Base-by-base conservation (phyloP, 2,113 vertebrate genomes). In the Phodopus roborovskii region DNA sequence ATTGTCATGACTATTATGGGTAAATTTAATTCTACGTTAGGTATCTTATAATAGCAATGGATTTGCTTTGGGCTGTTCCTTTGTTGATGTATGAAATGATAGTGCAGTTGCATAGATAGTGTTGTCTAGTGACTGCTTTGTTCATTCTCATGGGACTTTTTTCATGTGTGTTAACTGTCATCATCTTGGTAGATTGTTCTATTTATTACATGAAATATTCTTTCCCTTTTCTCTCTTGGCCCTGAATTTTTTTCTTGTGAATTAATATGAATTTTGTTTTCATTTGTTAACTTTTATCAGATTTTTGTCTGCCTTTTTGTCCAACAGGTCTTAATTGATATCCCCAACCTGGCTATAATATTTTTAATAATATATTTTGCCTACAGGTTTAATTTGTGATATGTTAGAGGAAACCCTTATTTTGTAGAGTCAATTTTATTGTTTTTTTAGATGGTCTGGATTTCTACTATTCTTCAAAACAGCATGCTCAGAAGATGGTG, bases 401-500 rank as follows among this genome's bases (percentile, higher is more conserved):
- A 39, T 75, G 1, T 90, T 95, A 91, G 73, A 88, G 11, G 71
- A 90, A 94, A 94, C 68, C 64, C 68, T 95, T 87, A 50, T 22
- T 92, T 92, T 91, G 26, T 12, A 82, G 26, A 91, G 82, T 75
- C 92, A 39, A 62, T 50, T 88, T 97, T 77, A 95, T 93, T 96
- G 93, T 90, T 97, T 87, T 95, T 91, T 96, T 94, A 99, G 99
- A 99, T 89, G 99, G 99, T 39, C 98, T 99, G 97, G 99, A 99
- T 99, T 99, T 99, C 95, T 99, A 99, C 98, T 99, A 99, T 39
- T 98, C 98, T 94, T 98, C 99, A 92, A 99, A 99, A 98, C 99
- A 99, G 74, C 99, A 99, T 0, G 99, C 99, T 64, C 99, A 99
- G 98, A 99, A 99, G 98, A 99, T 99, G 99, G 98, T 99, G 11